A percentile compares a stretch with the other conserved stretches of the same genome.
phyloP scores from a whole-genome alignment of 2,113 vertebrate genomes.

The Percina caprodes region DNA sequence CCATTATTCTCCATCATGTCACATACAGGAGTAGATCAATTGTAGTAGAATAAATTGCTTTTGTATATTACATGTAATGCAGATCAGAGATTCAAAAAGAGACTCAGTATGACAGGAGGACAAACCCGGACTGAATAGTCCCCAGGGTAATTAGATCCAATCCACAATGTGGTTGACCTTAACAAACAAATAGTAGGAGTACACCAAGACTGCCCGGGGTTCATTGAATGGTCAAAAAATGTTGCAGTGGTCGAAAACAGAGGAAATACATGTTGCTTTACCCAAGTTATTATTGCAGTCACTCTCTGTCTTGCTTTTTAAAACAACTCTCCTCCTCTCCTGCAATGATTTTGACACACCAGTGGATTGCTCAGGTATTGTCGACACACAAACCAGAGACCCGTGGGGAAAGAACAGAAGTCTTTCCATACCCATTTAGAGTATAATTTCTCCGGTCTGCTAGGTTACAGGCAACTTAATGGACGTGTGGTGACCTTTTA shows the following conservation, averaged over 20 bases:
- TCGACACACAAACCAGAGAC: background rate
- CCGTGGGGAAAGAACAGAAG: background rate
- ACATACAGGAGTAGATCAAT: background rate
- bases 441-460: background rate
- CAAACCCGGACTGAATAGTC: background rate
- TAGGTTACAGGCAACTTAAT: background rate
- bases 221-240: background rate
- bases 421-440: background rate
- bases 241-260: background rate
- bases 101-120: background rate
- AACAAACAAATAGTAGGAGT: background rate
- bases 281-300: background rate
- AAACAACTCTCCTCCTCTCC: background rate
- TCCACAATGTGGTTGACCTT: background rate
- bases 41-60: background rate
- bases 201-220: background rate
- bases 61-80: background rate
- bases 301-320: background rate
- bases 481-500: background rate
- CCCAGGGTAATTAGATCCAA: background rate
- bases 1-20: background rate
- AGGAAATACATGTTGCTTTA: background rate
- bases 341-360: background rate
- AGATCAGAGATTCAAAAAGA: background rate
- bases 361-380: background rate